Base-by-base conservation (phyloP, 1,140 invertebrate species). In the Pachyrhynchus sulphureomaculatus region DNA sequence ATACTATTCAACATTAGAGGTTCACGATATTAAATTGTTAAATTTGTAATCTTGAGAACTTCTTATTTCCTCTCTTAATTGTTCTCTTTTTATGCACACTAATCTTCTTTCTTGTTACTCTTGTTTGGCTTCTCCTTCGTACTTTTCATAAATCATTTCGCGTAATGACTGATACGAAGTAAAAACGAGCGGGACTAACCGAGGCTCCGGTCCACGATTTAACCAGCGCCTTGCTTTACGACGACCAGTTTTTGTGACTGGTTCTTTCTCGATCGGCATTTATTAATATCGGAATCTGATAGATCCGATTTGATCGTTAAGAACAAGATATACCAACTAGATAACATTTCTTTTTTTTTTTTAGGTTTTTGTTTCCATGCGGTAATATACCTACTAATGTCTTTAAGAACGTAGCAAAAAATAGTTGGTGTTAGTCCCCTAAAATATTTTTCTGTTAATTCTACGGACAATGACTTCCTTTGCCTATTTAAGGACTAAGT, bases 71-170 rank as follows among this genome's bases (percentile, higher is more conserved):
- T 24, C 26, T 33, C 32, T 49, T 42, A 34, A 29, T 12, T 13
- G 20, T n/a, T 36, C 20, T 33, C 36, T 24, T 21, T 1, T 32
- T 32, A 1, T 33, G 4, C 2, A 10, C n/a, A 15, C 17, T 29
- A 9, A 13, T 12, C 24, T 15, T 42, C 15, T 58, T 59, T 20
- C 18, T 44, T 36, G 33, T 37, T 12, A 6, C 15, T 34, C 44
- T 17, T n/a, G 4, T 18, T 21, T 36, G 41, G 33, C 47, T 21
- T 51, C 44, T 33, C 56, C 34, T 44, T 29, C 34, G 44, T 45
- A 49, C 47, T 51, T 45, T 48, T 51, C 44, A 59, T 59, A 49
- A 49, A 59, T 48, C 47, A 55, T 56, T 42, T 39, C 52, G 33
- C 42, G 33, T 62, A 55, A 48, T 47, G 53, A 48, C 45, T 56